Conservation (phyloP, 2,888 invertebrate genomes). For the Meteorus cinctellus region DNA sequence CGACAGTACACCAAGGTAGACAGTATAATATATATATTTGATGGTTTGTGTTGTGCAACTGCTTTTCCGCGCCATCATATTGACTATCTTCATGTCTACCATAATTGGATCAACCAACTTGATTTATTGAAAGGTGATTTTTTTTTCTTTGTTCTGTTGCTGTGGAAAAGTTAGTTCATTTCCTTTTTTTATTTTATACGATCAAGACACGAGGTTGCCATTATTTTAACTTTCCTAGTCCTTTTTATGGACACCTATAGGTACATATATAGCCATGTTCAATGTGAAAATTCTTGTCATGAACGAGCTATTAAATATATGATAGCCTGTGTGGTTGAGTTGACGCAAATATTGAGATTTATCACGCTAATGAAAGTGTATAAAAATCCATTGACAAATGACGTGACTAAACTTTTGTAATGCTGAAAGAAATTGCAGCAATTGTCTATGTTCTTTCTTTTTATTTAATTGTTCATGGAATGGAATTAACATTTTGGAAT, state of each 20-base stretch:
- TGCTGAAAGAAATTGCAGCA: background rate
- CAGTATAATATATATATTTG: background rate
- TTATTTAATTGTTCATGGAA: background rate
- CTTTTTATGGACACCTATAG: constrained; percentile 1
- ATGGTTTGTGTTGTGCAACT: background rate
- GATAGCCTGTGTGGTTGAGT: constrained; percentile 28
- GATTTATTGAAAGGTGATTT: constrained; percentile 17
- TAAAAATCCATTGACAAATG: constrained; percentile 19
- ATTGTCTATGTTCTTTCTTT: constrained; percentile 3
- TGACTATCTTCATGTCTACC: constrained; percentile 3
- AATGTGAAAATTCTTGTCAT: constrained; percentile 34
- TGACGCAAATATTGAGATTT: constrained; percentile 37
- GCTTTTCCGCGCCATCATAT: background rate
- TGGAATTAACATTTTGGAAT: too few relatives aligned
- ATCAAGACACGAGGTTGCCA: constrained; percentile 27
- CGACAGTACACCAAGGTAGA: background rate
- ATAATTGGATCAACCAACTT: constrained; percentile 9
- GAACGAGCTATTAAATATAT: constrained; percentile 35
- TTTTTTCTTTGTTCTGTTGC: background rate
- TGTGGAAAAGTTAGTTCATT: background rate
- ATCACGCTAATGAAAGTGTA: constrained; percentile 23
- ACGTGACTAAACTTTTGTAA: constrained; percentile 32
- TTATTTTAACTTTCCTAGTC: constrained; percentile 17
- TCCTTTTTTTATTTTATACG: background rate
- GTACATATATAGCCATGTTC: constrained; percentile 1